Evolutionary conservation across 2,113 vertebrate genomes (phyloP).

Genomic region (Odontophorus gujanensis): DNA sequence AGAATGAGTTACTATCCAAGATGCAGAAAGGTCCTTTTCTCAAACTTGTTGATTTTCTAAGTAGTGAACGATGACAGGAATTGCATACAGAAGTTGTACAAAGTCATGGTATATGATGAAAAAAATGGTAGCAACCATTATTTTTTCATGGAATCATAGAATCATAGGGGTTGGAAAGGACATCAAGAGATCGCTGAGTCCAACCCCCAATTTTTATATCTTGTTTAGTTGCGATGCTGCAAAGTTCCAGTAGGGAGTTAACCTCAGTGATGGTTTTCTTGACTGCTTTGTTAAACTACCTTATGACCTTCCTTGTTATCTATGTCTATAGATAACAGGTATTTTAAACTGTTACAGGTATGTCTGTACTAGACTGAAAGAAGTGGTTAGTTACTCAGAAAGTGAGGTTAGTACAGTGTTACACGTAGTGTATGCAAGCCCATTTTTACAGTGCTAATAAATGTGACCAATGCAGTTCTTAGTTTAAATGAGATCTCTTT

Average conservation of each 20-base stretch:
- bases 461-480: neutral
- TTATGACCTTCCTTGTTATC: neutral
- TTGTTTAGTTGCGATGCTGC: neutral
- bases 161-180: too few species aligned
- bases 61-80: neutral
- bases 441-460: neutral
- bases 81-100: neutral
- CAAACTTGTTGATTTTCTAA: neutral
- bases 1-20: neutral
- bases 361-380: neutral
- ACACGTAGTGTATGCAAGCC: neutral
- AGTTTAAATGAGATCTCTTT: neutral
- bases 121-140: neutral
- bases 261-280: neutral
- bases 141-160: neutral
- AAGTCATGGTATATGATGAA: neutral
- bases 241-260: neutral
- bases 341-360: neutral
- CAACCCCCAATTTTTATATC: neutral
- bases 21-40: neutral
- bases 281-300: neutral
- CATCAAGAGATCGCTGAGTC: too few species aligned
- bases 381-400: neutral
- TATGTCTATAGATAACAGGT: neutral
- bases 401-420: neutral